Evolutionary conservation across 2,113 vertebrate genomes (phyloP), one percentile per base, ranked within the genome.

Genomic region (Benitochromis conjunctus): DNA sequence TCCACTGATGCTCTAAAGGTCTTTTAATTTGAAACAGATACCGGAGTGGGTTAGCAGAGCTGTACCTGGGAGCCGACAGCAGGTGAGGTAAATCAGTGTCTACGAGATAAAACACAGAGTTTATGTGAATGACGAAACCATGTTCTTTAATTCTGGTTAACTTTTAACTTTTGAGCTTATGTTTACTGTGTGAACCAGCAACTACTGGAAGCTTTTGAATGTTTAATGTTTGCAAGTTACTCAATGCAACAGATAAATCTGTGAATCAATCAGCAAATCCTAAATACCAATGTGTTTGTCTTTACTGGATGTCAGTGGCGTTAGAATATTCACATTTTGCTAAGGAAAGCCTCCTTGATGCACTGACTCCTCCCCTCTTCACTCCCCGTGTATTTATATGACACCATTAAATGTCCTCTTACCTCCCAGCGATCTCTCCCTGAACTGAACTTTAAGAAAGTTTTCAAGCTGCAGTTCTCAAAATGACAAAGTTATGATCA

Each of bases 231-330:
- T 66, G 3, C 62, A 21, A 19, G 36, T 41, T 24, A 24, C 62
- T 41, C 0, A 14, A 66, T 66, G 62, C 36, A 66, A 36, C 62
- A 41, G 6, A 66, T 66, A 19, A 66, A 66, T 14, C 6, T 66
- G 62, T 24, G 62, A 43, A 9, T 13, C 62, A 16, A 41, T 0
- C n/a, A 69, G 62, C 62, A 43, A 7, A 69, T 41, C 1, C 36
- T 21, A 41, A 43, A 43, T 38, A 41, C 5, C n/a, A 69, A 24
- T 24, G n/a, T 66, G 62, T 66, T 0, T 24, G 36, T 41, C 62
- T 41, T 1, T 0, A 21, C 0, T 41, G 19, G 62, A 41, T 66
- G 41, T 41, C 1, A 5, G 62, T 2, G 0, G 36, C 0, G 19
- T 41, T 24, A 41, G 19, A 1, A 24, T 21, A 66, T 14, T 24